phyloP scores from a whole-genome alignment of 2,113 vertebrate species.

The Amia ocellicauda region DNA sequence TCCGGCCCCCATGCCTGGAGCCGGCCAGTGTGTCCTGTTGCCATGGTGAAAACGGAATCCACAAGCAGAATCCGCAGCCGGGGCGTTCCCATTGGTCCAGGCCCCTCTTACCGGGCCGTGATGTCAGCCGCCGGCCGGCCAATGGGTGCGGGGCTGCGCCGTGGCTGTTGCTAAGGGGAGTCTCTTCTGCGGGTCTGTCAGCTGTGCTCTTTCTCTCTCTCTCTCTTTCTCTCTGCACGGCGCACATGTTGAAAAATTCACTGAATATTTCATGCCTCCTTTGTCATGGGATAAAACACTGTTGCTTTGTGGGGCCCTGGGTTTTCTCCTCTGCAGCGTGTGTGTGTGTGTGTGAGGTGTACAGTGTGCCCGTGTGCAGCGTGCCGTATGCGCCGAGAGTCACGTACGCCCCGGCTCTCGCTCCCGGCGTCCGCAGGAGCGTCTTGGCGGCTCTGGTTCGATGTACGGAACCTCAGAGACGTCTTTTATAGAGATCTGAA shows the following conservation, averaged over 20 bases:
- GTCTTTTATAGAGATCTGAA: too few species aligned
- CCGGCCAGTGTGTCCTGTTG: slow-evolving; percentile 61
- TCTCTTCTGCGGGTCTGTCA: slow-evolving; percentile 65
- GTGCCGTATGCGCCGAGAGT: slow-evolving; percentile 22
- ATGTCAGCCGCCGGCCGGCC: slow-evolving; percentile 59
- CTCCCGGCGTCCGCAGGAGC: background rate
- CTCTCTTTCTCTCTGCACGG: slow-evolving; percentile 41
- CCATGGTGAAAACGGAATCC: slow-evolving; percentile 70
- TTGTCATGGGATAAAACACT: slow-evolving; percentile 28
- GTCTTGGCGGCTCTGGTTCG: too few species aligned
- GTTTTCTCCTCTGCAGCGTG: slow-evolving; percentile 9
- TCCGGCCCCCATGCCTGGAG: slow-evolving; percentile 33
- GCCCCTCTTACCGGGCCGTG: slow-evolving; percentile 58
- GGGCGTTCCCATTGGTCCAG: slow-evolving; percentile 54
- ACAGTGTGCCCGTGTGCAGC: background rate
- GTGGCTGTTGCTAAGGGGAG: slow-evolving; percentile 75
- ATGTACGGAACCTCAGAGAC: too few species aligned
- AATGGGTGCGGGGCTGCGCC: slow-evolving; percentile 55
- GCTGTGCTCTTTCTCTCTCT: slow-evolving; percentile 55
- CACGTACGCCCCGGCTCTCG: slow-evolving; percentile 26
- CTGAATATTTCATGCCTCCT: slow-evolving; percentile 68
- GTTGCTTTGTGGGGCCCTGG: slow-evolving; percentile 11
- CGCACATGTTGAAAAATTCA: slow-evolving; percentile 66
- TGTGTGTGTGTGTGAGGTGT: slow-evolving; percentile 5
- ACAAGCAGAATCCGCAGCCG: slow-evolving; percentile 48